A percentile compares a stretch with the other conserved stretches of the same genome.
phyloP scores from a whole-genome alignment of 2,797 vertebrate genomes.

The Orientallactaga sibirica region DNA sequence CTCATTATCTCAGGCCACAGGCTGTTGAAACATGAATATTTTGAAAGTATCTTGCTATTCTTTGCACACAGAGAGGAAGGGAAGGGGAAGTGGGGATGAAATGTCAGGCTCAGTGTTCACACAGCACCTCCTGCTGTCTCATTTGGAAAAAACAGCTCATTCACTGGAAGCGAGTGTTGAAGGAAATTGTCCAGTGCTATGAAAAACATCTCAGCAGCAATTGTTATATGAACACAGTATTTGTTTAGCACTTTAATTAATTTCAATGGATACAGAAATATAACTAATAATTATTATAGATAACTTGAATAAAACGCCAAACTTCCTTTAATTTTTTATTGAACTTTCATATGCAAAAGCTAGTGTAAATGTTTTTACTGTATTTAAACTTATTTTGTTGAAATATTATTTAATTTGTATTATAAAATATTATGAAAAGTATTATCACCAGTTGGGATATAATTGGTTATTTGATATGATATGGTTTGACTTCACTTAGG shows the following conservation, averaged over 20 bases:
- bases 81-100: slow-evolving; percentile 15
- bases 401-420: slow-evolving; percentile 58
- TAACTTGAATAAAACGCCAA: slow-evolving; percentile 9
- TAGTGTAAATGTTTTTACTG: slow-evolving; percentile 34
- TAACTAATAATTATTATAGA: slow-evolving; percentile 9
- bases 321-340: slow-evolving; percentile 46
- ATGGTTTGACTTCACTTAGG: slow-evolving; percentile 19
- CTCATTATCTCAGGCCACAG: slow-evolving; percentile 71
- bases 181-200: slow-evolving; percentile 50
- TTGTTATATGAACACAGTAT: slow-evolving; percentile 57
- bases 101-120: slow-evolving; percentile 83
- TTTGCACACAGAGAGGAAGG: slow-evolving; percentile 60
- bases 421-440: neutral
- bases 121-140: slow-evolving; percentile 90
- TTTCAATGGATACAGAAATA: slow-evolving; percentile 11
- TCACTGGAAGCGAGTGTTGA: slow-evolving; percentile 66
- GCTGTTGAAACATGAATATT: slow-evolving; percentile 78
- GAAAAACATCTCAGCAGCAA: slow-evolving; percentile 65
- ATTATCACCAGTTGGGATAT: slow-evolving; percentile 1
- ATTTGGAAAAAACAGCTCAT: slow-evolving; percentile 74
- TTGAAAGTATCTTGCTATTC: slow-evolving; percentile 68
- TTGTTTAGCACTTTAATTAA: slow-evolving; percentile 58
- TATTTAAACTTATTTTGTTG: slow-evolving; percentile 36
- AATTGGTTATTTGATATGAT: slow-evolving; percentile 55
- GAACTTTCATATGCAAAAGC: slow-evolving; percentile 54